Conservation (phyloP, 1,140 invertebrate species). For the Lanistes nyassanus region DNA sequence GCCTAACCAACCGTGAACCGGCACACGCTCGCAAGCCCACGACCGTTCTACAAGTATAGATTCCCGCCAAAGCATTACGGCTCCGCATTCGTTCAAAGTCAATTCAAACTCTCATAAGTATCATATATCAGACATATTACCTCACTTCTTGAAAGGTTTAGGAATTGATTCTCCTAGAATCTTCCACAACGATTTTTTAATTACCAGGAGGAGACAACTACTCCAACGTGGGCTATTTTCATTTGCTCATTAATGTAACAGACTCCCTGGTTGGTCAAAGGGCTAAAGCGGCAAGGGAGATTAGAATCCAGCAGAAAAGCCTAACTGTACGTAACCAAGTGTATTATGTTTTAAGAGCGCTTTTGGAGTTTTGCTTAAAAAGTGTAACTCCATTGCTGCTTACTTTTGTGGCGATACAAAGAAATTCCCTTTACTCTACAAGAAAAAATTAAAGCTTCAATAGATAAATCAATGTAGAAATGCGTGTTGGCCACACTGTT, state of each 20-base stretch:
- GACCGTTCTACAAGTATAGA: not conserved
- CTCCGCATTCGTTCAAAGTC: not conserved
- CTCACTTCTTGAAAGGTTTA: not conserved
- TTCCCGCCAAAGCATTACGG: not conserved
- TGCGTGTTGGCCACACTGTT: too few species aligned
- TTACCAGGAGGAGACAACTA: constrained; percentile 24
- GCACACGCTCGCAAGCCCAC: not conserved
- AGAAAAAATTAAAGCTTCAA: too few species aligned
- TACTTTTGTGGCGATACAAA: too few species aligned
- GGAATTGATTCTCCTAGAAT: not conserved
- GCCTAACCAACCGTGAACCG: not conserved
- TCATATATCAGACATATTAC: not conserved
- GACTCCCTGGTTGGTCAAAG: too few species aligned
- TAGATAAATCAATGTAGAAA: too few species aligned
- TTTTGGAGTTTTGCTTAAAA: too few species aligned
- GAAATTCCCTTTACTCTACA: too few species aligned
- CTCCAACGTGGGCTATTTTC: constrained; percentile 25
- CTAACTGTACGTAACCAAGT: too few species aligned
- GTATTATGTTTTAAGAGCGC: too few species aligned
- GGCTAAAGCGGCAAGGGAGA: too few species aligned
- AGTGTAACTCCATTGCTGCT: too few species aligned
- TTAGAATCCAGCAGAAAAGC: too few species aligned
- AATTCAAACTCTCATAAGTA: not conserved
- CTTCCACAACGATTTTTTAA: constrained; percentile 9
- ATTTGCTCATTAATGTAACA: not conserved